phyloP scores from a whole-genome alignment of 2,888 invertebrate species.

The Cosmia trapezina region DNA sequence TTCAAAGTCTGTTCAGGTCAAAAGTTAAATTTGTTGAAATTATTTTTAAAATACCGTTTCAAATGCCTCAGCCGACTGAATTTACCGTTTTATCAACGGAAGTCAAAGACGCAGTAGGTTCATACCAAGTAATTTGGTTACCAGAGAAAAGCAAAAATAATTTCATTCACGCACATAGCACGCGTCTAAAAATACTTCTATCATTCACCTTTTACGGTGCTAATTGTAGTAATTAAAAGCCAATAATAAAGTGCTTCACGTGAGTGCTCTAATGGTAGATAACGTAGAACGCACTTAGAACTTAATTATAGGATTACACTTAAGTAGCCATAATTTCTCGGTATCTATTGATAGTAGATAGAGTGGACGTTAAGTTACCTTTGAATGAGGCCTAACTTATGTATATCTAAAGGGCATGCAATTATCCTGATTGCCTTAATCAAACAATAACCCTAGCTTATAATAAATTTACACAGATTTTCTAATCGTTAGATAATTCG shows the following conservation, averaged over 20 bases:
- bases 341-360: conserved; percentile 14
- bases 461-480: neutral
- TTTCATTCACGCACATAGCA: neutral
- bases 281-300: conserved; percentile 31
- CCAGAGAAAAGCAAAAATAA: neutral
- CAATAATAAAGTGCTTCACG: conserved; percentile 46
- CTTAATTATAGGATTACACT: conserved; percentile 38
- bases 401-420: neutral
- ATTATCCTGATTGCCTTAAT: conserved; percentile 1
- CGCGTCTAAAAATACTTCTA: conserved; percentile 14
- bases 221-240: conserved; percentile 44
- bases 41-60: conserved; percentile 5
- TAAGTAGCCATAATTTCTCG: conserved; percentile 24
- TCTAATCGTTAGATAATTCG: neutral
- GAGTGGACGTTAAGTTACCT: no score
- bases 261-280: conserved; percentile 50
- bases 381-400: neutral
- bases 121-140: conserved; percentile 9
- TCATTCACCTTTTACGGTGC: conserved; percentile 14
- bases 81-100: conserved; percentile 1
- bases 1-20: neutral
- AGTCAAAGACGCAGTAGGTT: neutral
- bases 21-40: no score
- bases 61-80: neutral
- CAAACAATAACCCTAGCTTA: neutral